Evolutionary conservation across 2,888 invertebrate genomes (phyloP), one percentile per base, ranked within the genome.

Genomic region (Ommatoiulus sabulosus): DNA sequence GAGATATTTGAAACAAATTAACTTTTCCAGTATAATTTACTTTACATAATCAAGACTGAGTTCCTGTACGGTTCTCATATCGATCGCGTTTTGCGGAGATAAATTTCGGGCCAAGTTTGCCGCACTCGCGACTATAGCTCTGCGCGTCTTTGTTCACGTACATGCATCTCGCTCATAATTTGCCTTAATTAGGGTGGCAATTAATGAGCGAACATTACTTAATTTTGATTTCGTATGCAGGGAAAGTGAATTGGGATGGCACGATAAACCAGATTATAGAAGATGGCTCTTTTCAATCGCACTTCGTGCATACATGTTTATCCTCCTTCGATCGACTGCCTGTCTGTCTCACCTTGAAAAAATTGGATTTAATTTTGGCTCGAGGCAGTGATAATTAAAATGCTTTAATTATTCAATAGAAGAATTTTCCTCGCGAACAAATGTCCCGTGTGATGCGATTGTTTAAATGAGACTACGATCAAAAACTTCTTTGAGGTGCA

Each of bases 1-100:
- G 72, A 72, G 72, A 72, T 72, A 72, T 72, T 72, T 24, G 72
- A 72, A 72, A 72, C 72, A 72, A 72, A 72, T 72, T 72, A 72
- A 72, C 72, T 72, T 52, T 72, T 72, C 72, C 24, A 72, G 20
- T 24, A 24, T 72, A 72, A 72, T 72, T 72, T 72, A 72, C 72
- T 72, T 72, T 72, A 24, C 72, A 24, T 72, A 72, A 72, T 72
- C 72, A 72, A 24, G 72, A 10, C 72, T 3, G 72, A 24, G 72
- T 72, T 72, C 72, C 24, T 72, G 20, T 24, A 24, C 24, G 72
- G 72, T 72, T 20, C 72, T 72, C 72, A 0, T 72, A 72, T 72
- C 10, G 72, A 72, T 72, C 72, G 72, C 8, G 1, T 24, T 72
- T 72, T 7, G 20, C 24, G 72, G 8, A 24, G 24, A 72, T 72